These are phyloP conservation scores for Uropsilus gracilis DNA, from an alignment of 2,113 vertebrate species.

Conservation along the genomic window DNA sequence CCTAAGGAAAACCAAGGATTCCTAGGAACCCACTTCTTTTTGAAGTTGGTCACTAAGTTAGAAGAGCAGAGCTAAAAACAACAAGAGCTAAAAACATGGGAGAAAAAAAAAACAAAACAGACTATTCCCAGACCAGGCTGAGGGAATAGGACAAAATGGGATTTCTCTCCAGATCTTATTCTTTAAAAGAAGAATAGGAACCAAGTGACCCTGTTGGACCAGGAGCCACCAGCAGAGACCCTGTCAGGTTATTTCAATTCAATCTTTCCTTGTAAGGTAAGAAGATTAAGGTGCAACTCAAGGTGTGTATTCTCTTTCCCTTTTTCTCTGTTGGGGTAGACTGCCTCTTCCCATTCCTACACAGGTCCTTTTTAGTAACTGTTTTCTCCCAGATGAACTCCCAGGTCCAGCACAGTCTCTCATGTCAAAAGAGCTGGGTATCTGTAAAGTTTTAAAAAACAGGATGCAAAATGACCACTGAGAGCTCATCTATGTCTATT, in stretches of 20 bases:
- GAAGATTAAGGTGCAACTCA: too few relatives aligned
- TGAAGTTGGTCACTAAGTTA: too few relatives aligned
- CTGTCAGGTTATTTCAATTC: neutral
- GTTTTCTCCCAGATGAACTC: too few relatives aligned
- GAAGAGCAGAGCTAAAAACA: neutral
- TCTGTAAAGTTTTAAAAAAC: neutral
- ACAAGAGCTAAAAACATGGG: neutral
- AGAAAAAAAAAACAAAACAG: neutral
- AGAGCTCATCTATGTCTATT: neutral
- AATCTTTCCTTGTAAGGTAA: neutral
- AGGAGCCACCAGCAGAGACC: neutral
- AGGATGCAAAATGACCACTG: neutral
- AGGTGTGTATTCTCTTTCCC: too few relatives aligned
- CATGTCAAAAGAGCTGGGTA: too few relatives aligned
- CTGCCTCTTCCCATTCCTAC: too few relatives aligned
- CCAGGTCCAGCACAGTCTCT: too few relatives aligned
- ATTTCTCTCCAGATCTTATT: neutral
- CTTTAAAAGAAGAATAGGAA: neutral
- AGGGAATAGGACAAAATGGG: neutral
- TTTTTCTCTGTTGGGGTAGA: too few relatives aligned
- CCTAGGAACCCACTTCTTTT: too few relatives aligned
- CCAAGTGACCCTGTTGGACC: neutral
- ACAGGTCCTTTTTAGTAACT: too few relatives aligned
- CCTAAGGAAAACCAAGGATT: neutral
- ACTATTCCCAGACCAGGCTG: neutral